Base-by-base conservation (phyloP, 64 coral and sea anemone species). In the Actinia equina region DNA sequence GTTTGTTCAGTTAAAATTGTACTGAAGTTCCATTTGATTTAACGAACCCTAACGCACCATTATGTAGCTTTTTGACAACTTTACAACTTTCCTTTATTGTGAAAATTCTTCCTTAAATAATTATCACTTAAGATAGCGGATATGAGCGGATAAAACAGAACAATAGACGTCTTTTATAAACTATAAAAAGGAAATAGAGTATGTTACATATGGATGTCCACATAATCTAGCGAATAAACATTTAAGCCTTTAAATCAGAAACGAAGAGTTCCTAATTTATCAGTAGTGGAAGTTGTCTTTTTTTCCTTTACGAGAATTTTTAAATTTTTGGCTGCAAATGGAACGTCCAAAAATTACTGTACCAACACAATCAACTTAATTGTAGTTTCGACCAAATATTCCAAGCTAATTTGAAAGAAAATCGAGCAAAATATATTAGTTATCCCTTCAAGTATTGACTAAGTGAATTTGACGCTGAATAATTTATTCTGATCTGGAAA, bases 391-490 rank as follows among this genome's bases (percentile, higher is more conserved):
- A 74, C 7, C 25, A 30, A 41, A 27, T 27, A 30, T 30, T 26
- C 69, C 6, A 26, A 41, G 25, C 13, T 13, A 74, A 74, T 37
- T 74, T 25, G 12, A 14, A 69, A 69, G 63, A 69, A 69, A 69
- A 69, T 11, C 69, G 69, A 41, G 12, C 25, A 41, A 74, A 74
- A 74, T 13, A 74, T 3, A 74, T 74, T 74, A 41, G 26, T 74
- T 74, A 74, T 74, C 69, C 69, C n/a, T 74, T 74, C 69, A 74
- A 74, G 69, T 74, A 41, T 74, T 74, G 69, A 74, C 69, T 74
- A 41, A 7, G 25, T 74, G 69, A 27, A 41, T 41, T 74, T 74
- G 26, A 13, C 12, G 69, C n/a, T 74, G 69, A 74, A 74, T 74
- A 37, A 74, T 74, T 74, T 74, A 74, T 74, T 13, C 69, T 41